Evolutionary conservation across 2,888 invertebrate genomes (phyloP).

Genomic region (Auanema freiburgensis): DNA sequence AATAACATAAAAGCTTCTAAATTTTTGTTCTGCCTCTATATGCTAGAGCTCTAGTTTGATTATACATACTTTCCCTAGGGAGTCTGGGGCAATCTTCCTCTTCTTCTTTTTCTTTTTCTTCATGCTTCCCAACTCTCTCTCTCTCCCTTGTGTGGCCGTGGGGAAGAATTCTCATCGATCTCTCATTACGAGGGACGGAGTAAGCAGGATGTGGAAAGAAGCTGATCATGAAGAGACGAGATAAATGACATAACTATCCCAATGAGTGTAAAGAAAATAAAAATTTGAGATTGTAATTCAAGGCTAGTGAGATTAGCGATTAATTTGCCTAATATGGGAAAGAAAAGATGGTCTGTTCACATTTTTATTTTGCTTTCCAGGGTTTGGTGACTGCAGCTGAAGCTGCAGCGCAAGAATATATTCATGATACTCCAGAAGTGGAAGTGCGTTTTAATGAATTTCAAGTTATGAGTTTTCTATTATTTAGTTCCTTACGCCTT

Average conservation of each 20-base stretch:
- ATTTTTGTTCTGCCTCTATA: slow-evolving; percentile 9
- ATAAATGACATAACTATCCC: too few relatives aligned
- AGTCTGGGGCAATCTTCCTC: slow-evolving; percentile 7
- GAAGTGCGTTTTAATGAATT: neutral
- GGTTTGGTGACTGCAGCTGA: slow-evolving; percentile 12
- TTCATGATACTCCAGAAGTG: slow-evolving; percentile 18
- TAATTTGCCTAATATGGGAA: slow-evolving; percentile 1
- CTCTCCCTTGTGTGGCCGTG: slow-evolving; percentile 27
- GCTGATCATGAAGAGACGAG: too few relatives aligned
- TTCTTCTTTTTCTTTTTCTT: slow-evolving; percentile 18
- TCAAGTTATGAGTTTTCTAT: neutral
- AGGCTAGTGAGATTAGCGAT: neutral
- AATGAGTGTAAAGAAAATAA: too few relatives aligned
- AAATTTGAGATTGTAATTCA: too few relatives aligned
- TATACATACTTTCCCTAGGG: too few relatives aligned
- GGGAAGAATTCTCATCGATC: slow-evolving; percentile 24
- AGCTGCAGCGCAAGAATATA: slow-evolving; percentile 12
- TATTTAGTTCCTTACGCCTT: slow-evolving; percentile 24
- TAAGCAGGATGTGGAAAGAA: neutral
- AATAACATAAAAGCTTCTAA: slow-evolving; percentile 9
- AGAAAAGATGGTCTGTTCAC: neutral
- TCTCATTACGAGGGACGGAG: slow-evolving; percentile 16
- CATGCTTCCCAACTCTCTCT: slow-evolving; percentile 30
- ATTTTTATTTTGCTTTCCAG: slow-evolving; percentile 6
- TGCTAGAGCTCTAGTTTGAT: too few relatives aligned